Evolutionary conservation across 2,113 vertebrate genomes (phyloP).

Genomic region (Brachyistius frenatus): DNA sequence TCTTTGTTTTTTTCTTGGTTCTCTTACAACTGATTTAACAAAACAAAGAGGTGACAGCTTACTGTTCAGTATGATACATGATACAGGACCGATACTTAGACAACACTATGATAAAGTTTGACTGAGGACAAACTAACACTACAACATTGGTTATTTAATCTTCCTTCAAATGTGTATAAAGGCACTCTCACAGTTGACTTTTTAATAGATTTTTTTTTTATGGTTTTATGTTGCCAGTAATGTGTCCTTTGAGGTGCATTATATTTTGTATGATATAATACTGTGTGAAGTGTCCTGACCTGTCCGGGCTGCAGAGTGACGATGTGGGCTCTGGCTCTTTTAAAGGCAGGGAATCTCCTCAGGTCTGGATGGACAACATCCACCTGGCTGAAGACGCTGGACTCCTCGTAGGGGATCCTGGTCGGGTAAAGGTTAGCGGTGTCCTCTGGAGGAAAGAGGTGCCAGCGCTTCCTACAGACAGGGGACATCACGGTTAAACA

Average conservation of each 20-base stretch:
- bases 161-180: no score
- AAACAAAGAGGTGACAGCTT: neutral
- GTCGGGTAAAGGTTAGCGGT: constrained; percentile 91
- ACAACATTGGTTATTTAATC: no score
- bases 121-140: no score
- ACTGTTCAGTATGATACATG: neutral
- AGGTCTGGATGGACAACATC: constrained; percentile 89
- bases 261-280: no score
- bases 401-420: constrained; percentile 98
- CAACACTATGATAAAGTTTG: no score
- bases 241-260: no score
- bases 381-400: constrained; percentile 95
- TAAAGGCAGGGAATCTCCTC: constrained; percentile 86
- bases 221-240: no score
- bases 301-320: constrained; percentile 93
- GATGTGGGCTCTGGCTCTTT: constrained; percentile 78
- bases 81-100: no score
- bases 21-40: neutral
- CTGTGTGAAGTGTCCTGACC: constrained; percentile 79
- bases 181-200: no score
- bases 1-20: neutral
- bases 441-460: constrained; percentile 95
- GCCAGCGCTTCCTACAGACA: constrained; percentile 91
- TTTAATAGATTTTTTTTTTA: no score
- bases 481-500: neutral